Evolutionary conservation across 2,113 vertebrate species (phyloP), one percentile per base, ranked within the genome.

Genomic region (Perccottus glenii): DNA sequence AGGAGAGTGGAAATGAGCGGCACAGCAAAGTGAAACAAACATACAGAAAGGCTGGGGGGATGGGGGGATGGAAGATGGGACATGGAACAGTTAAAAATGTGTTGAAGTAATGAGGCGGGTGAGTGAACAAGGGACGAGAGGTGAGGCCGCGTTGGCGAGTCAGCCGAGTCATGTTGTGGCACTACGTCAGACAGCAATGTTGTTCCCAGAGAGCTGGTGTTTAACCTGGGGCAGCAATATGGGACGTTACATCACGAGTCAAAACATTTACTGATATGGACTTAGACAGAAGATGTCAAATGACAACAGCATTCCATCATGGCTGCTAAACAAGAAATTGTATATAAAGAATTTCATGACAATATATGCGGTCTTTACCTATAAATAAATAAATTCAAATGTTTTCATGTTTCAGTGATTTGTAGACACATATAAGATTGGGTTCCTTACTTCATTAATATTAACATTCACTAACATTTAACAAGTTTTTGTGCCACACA

Each of bases 1-100:
- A 11, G n/a, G 70, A 77, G 61, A 16, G 85, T 49, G 66, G 83
- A 88, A 87, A 87, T 76, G 80, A 89, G 73, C 59, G 27, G 67
- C 65, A 70, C 42, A 65, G 77, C 70, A 77, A 78, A 87, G 73
- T 5, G 58, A 67, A 79, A 77, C 60, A 75, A 80, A 83, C 77
- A 78, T 53, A 36, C 33, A 56, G 52, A 67, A 38, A 73, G 64
- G 70, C 50, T 12, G 81, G 36, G 12, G 53, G 46, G 56, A 45
- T 60, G 11, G 42, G 35, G 36, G 45, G 27, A 66, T 48, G 48
- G 58, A 58, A 69, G 67, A 70, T 1, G 19, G 4, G 60, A 64
- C 63, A 70, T 11, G 62, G 60, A 58, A 47, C 49, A 43, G 66
- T 77, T 70, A 88, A 53, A 74, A 83, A 74, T 70, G 51, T 76